Percentiles rank a stretch among this genome's conserved stretches.
These are phyloP conservation scores for Himalopsyche anomala DNA, from an alignment of 2,888 invertebrate species.

Conservation along the genomic window DNA sequence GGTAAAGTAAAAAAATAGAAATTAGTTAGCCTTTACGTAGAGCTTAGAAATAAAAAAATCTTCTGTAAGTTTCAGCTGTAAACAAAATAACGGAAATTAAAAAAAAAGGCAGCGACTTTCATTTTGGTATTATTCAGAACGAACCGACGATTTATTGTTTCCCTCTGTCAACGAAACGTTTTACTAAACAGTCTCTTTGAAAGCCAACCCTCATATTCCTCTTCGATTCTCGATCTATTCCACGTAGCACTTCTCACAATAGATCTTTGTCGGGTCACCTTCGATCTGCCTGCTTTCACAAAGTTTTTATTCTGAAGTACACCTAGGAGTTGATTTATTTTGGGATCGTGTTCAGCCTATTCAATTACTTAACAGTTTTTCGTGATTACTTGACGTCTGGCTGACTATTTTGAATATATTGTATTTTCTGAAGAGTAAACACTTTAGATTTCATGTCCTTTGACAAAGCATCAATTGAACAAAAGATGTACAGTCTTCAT, in stretches of 20 bases:
- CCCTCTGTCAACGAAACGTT: too few species aligned
- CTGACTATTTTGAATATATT: neutral
- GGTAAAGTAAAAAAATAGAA: too few species aligned
- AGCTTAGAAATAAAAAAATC: too few species aligned
- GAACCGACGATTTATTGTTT: too few species aligned
- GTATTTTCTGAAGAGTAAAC: neutral
- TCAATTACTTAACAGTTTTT: neutral
- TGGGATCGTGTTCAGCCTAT: neutral
- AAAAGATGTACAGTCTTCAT: too few species aligned
- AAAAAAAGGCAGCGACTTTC: too few species aligned
- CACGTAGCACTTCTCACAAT: neutral
- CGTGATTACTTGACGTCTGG: neutral
- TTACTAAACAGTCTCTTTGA: neutral
- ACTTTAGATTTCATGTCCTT: too few species aligned
- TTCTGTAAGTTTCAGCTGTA: too few species aligned
- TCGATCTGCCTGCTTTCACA: slow-evolving; percentile 6
- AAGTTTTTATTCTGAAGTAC: slow-evolving; percentile 19
- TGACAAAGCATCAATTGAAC: too few species aligned
- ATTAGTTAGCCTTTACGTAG: too few species aligned
- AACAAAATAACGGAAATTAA: too few species aligned
- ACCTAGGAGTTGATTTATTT: neutral
- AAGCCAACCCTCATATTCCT: neutral
- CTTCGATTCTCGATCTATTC: neutral
- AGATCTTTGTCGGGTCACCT: slow-evolving; percentile 17
- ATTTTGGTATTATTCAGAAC: too few species aligned